phyloP scores from a whole-genome alignment of 2,113 vertebrate species.

The Larimichthys crocea region DNA sequence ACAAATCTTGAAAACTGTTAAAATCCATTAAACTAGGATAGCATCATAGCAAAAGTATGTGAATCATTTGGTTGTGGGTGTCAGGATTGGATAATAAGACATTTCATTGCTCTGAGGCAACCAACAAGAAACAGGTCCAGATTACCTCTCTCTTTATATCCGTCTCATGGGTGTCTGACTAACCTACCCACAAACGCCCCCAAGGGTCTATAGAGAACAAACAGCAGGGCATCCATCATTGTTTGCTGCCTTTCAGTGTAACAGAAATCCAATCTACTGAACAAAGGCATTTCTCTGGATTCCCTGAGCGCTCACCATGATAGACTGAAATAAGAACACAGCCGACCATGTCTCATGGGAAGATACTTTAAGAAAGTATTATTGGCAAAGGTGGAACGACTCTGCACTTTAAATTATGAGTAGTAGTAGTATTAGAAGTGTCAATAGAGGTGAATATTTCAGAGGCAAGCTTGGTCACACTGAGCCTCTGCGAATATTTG shows the following conservation, averaged over 20 bases:
- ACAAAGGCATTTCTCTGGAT: conserved; percentile 55
- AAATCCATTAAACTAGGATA: neutral
- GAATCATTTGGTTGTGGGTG: neutral
- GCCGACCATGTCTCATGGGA: neutral
- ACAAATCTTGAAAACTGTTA: neutral
- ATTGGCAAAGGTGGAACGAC: neutral
- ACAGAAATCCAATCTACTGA: conserved; percentile 69
- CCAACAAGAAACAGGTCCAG: conserved; percentile 4
- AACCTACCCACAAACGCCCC: conserved; percentile 20
- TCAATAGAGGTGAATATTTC: conserved; percentile 51
- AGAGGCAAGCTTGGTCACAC: conserved; percentile 2
- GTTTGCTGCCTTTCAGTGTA: conserved; percentile 66
- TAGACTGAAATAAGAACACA: neutral
- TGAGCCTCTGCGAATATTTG: conserved; percentile 37
- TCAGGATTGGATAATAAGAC: neutral
- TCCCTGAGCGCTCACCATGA: conserved; percentile 18
- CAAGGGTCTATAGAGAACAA: conserved; percentile 37
- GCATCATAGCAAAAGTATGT: neutral
- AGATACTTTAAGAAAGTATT: conserved; percentile 6
- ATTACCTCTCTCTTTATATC: conserved; percentile 31
- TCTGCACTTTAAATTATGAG: conserved; percentile 16
- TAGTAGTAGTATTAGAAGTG: conserved; percentile 17
- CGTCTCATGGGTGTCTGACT: conserved; percentile 28
- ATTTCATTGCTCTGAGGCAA: conserved; percentile 14
- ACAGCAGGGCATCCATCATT: conserved; percentile 74